These are phyloP conservation scores for Balearica regulorum DNA, from an alignment of 2,797 vertebrate species.

Conservation along the genomic window DNA sequence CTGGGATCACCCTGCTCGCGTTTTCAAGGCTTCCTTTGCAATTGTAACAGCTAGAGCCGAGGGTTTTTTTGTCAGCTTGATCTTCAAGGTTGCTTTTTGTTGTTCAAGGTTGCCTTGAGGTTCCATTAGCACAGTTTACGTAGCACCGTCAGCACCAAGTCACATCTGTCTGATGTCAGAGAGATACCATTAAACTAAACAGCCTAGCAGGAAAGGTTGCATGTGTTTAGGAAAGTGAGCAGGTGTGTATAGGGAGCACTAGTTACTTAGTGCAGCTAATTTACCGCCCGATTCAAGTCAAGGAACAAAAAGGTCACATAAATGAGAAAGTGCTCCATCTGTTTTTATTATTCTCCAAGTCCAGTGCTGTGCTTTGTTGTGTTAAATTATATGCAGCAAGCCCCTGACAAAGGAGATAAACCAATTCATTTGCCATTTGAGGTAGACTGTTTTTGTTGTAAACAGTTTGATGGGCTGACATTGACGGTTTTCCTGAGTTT, in stretches of 20 bases:
- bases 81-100: neutral
- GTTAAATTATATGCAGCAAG: neutral
- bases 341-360: slow-evolving; percentile 55
- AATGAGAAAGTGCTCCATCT: slow-evolving; percentile 30
- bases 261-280: neutral
- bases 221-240: neutral
- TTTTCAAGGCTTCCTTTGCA: neutral
- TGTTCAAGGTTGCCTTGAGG: neutral
- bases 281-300: neutral
- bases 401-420: neutral
- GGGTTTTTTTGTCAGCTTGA: neutral
- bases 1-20: fast-evolving
- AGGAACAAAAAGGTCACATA: slow-evolving; percentile 22
- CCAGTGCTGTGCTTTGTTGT: neutral
- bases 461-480: slow-evolving; percentile 13
- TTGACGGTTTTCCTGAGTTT: neutral
- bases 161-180: neutral
- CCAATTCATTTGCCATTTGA: neutral
- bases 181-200: neutral
- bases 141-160: neutral
- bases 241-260: neutral
- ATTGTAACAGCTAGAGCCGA: fast-evolving
- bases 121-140: neutral
- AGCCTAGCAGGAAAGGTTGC: slow-evolving; percentile 5
- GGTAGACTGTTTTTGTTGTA: neutral